Percentiles rank a stretch among this genome's conserved stretches.
phyloP scores from a whole-genome alignment of 2,888 invertebrate genomes.

The Agelastica alni region DNA sequence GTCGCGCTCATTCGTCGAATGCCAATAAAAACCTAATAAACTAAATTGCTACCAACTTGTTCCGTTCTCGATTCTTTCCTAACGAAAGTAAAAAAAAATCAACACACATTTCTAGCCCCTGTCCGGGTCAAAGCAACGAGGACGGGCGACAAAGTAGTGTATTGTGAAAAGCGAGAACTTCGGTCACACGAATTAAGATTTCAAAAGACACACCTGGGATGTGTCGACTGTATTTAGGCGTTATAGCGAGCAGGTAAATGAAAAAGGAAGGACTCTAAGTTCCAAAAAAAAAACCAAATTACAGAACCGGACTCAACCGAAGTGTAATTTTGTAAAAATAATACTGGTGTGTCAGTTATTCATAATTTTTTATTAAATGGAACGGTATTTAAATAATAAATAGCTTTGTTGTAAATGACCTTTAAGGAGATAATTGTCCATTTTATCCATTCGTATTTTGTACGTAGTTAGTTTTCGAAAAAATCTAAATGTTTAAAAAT shows the following conservation, averaged over 20 bases:
- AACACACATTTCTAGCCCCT: conserved; percentile 14
- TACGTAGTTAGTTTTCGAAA: too few relatives aligned
- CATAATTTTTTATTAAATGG: too few relatives aligned
- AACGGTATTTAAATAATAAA: too few relatives aligned
- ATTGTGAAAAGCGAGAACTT: conserved; percentile 22
- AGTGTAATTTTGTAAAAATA: neutral
- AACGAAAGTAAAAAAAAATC: conserved; percentile 19
- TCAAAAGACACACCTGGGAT: conserved; percentile 48
- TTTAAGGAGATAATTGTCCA: too few relatives aligned
- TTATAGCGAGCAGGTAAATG: conserved; percentile 37
- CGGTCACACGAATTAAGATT: conserved; percentile 50
- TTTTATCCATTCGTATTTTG: too few relatives aligned
- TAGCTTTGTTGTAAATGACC: too few relatives aligned
- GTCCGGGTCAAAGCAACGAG: conserved; percentile 1
- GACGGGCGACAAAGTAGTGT: conserved; percentile 20
- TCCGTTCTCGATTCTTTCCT: neutral
- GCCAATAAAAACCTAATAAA: conserved; percentile 24
- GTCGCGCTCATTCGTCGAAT: conserved; percentile 21
- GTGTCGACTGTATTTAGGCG: conserved; percentile 39
- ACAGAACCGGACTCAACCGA: conserved; percentile 10
- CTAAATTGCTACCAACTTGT: conserved; percentile 3
- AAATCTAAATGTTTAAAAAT: too few relatives aligned
- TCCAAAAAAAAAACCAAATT: conserved; percentile 19
- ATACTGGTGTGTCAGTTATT: too few relatives aligned
- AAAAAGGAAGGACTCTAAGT: conserved; percentile 21